These are phyloP conservation scores for Ctenosaura bakeri DNA, from an alignment of 2,797 vertebrate species.

Conservation along the genomic window DNA sequence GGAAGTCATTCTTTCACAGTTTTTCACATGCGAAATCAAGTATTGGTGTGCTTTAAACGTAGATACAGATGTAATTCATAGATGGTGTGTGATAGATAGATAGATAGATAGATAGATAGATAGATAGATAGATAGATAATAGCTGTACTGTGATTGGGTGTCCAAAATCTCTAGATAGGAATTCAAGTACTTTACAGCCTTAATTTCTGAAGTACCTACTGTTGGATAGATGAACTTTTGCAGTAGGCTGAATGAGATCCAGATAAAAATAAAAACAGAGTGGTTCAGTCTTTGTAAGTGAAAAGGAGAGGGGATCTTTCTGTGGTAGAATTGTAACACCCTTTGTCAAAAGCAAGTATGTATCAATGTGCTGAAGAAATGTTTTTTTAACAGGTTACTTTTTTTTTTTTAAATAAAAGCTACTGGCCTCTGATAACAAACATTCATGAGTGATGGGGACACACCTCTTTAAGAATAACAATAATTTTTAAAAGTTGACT, in stretches of 20 bases:
- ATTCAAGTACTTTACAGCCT: not conserved
- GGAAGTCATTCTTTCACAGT: not conserved
- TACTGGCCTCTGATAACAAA: too few relatives aligned
- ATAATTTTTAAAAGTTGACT: too few relatives aligned
- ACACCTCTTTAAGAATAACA: too few relatives aligned
- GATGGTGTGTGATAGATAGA: too few relatives aligned
- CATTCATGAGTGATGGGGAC: too few relatives aligned
- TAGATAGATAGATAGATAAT: too few relatives aligned
- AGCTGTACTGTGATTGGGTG: not conserved
- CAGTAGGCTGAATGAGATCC: not conserved
- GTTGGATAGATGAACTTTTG: not conserved
- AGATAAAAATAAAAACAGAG: not conserved
- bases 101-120: too few relatives aligned
- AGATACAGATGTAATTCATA: too few relatives aligned
- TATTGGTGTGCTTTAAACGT: not conserved
- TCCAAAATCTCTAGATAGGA: not conserved
- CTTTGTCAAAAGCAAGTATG: slow-evolving; percentile 14
- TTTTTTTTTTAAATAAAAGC: too few relatives aligned
- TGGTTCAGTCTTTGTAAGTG: not conserved
- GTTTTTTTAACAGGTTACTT: not conserved
- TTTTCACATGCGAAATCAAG: not conserved
- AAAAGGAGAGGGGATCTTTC: not conserved
- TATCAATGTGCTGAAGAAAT: not conserved
- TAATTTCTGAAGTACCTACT: not conserved
- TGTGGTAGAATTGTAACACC: not conserved